These are phyloP conservation scores for Aphelenchoides bicaudatus DNA, from an alignment of 2,888 invertebrate species.

Conservation along the genomic window DNA sequence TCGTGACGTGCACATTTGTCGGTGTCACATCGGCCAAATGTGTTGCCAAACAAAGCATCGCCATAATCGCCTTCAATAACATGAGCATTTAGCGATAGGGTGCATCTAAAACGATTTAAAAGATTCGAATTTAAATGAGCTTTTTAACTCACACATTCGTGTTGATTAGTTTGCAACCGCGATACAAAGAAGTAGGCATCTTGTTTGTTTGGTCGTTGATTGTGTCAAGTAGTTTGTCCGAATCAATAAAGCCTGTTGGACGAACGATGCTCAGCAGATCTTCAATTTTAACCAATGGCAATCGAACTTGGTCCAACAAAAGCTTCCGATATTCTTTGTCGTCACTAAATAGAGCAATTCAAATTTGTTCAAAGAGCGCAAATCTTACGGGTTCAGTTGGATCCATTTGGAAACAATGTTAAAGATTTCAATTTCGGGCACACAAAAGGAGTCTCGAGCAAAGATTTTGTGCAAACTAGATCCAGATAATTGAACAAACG, in stretches of 20 bases:
- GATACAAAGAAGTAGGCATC: conserved; percentile 76
- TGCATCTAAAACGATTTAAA: no score
- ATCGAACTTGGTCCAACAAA: conserved; percentile 65
- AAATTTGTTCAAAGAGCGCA: no score
- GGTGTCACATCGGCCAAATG: neutral
- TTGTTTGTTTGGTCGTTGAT: conserved; percentile 80
- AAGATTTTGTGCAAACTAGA: conserved; percentile 79
- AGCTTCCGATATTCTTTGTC: neutral
- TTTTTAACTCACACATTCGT: conserved; percentile 31
- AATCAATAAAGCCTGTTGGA: conserved; percentile 78
- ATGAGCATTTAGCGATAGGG: conserved; percentile 69
- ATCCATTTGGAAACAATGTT: conserved; percentile 66
- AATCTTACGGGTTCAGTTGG: conserved; percentile 33
- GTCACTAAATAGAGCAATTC: no score
- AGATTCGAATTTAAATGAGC: neutral
- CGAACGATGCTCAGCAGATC: conserved; percentile 84
- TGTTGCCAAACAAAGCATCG: neutral
- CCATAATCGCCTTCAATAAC: conserved; percentile 72
- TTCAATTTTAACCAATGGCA: conserved; percentile 81
- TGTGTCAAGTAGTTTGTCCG: conserved; percentile 88
- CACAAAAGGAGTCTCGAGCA: conserved; percentile 88
- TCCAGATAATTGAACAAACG: conserved; percentile 54
- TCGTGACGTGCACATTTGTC: conserved; percentile 8
- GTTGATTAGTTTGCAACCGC: conserved; percentile 68
- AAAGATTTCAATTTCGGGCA: conserved; percentile 91